Conservation (phyloP, 2,113 vertebrate species). For the Larimichthys polyactis region DNA sequence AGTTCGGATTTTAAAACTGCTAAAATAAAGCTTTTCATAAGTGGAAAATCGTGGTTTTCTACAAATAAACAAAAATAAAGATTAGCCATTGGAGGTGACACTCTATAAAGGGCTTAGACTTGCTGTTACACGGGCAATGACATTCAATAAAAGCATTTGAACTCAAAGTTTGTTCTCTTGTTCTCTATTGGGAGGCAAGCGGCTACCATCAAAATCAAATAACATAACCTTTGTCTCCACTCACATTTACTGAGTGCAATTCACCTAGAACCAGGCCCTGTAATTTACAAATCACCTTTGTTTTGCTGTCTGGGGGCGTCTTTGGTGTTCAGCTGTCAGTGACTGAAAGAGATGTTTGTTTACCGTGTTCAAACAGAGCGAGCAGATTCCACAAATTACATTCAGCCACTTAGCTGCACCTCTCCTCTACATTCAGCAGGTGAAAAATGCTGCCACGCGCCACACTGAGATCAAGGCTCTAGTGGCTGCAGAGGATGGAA, state of each 20-base stretch:
- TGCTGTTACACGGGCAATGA: constrained; percentile 18
- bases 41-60: not conserved
- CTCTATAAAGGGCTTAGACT: constrained; percentile 19
- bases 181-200: constrained; percentile 29
- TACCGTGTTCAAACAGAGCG: constrained; percentile 55
- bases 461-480: constrained; percentile 39
- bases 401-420: constrained; percentile 49
- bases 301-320: constrained; percentile 69
- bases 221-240: constrained; percentile 65
- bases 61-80: constrained; percentile 15
- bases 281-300: constrained; percentile 75
- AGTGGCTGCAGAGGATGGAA: constrained; percentile 1
- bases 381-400: constrained; percentile 64
- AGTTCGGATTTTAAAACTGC: not conserved
- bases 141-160: constrained; percentile 54
- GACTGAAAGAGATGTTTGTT: constrained; percentile 66
- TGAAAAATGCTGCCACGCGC: constrained; percentile 13
- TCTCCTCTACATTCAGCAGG: constrained; percentile 5
- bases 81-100: not conserved
- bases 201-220: constrained; percentile 53
- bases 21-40: not conserved
- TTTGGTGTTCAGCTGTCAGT: constrained; percentile 66
- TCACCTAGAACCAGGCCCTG: constrained; percentile 49
- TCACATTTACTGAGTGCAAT: constrained; percentile 43
- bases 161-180: constrained; percentile 42